Evolutionary conservation across 2,797 vertebrate genomes (phyloP).

Genomic region (Choloepus didactylus): DNA sequence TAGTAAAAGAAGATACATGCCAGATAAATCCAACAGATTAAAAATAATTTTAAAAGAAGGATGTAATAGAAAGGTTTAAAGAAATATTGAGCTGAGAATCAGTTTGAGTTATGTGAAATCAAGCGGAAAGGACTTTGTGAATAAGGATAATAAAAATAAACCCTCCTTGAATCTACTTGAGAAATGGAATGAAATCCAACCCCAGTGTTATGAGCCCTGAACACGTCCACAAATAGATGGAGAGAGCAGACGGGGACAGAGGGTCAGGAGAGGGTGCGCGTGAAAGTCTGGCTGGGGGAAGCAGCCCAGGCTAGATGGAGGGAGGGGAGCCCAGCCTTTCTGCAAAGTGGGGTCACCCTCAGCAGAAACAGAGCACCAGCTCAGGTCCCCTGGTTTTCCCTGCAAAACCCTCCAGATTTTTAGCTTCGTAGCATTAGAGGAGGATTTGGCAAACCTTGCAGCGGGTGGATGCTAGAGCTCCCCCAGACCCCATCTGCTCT

Average conservation of each 20-base stretch:
- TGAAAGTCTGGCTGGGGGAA: background rate
- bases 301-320: constrained; percentile 33
- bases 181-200: constrained; percentile 56
- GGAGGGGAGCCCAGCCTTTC: background rate
- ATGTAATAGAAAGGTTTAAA: background rate
- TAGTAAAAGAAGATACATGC: background rate
- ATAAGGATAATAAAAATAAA: constrained; percentile 1
- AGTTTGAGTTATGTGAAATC: background rate
- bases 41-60: background rate
- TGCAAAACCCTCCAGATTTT: constrained; percentile 8
- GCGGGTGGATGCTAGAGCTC: background rate
- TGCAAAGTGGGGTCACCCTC: background rate
- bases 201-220: constrained; percentile 46
- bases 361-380: background rate
- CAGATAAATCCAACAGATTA: background rate
- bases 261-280: constrained; percentile 48
- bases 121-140: background rate
- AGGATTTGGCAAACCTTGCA: background rate
- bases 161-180: constrained; percentile 46
- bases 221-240: constrained; percentile 86
- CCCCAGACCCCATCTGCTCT: background rate
- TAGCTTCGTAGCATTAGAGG: background rate
- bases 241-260: constrained; percentile 83
- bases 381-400: background rate
- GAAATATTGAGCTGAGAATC: background rate